A percentile compares a stretch with the other conserved stretches of the same genome.
Conservation (phyloP, 2,888 invertebrate genomes). For the Oxyteleia sp. region DNA sequence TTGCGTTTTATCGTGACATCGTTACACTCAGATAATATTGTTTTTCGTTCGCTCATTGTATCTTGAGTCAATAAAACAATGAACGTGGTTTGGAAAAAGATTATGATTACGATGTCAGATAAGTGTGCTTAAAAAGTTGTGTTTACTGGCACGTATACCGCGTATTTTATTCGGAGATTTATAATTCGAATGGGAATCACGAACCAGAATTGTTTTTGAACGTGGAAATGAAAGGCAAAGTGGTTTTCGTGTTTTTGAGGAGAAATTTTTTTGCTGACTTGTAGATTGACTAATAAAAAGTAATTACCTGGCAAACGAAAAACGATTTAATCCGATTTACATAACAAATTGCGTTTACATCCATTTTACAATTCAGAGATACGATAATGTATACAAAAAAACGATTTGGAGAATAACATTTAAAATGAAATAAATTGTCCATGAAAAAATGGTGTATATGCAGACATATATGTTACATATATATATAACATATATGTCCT, state of each 20-base stretch:
- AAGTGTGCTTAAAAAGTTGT: constrained; percentile 49
- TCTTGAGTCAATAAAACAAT: constrained; percentile 60
- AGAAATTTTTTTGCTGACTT: too few species aligned
- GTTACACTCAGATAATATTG: constrained; percentile 54
- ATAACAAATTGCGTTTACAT: too few species aligned
- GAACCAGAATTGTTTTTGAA: background rate
- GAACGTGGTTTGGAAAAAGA: constrained; percentile 47
- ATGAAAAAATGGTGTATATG: too few species aligned
- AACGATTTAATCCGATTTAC: too few species aligned
- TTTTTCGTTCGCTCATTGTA: constrained; percentile 59
- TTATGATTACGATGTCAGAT: constrained; percentile 62
- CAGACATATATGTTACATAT: too few species aligned
- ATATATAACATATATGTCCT: too few species aligned
- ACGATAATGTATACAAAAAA: too few species aligned
- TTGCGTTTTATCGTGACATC: constrained; percentile 57
- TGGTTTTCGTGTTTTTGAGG: background rate
- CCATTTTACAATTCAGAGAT: too few species aligned
- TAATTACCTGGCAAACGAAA: too few species aligned
- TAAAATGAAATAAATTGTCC: too few species aligned
- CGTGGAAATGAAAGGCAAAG: background rate
- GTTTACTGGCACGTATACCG: constrained; percentile 44
- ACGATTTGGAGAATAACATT: too few species aligned
- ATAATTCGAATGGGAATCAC: constrained; percentile 14
- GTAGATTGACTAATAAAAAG: too few species aligned
- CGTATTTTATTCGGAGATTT: constrained; percentile 5